Evolutionary conservation across 2,113 vertebrate species (phyloP), one percentile per base, ranked within the genome.

Genomic region (Muntiacus reevesi): DNA sequence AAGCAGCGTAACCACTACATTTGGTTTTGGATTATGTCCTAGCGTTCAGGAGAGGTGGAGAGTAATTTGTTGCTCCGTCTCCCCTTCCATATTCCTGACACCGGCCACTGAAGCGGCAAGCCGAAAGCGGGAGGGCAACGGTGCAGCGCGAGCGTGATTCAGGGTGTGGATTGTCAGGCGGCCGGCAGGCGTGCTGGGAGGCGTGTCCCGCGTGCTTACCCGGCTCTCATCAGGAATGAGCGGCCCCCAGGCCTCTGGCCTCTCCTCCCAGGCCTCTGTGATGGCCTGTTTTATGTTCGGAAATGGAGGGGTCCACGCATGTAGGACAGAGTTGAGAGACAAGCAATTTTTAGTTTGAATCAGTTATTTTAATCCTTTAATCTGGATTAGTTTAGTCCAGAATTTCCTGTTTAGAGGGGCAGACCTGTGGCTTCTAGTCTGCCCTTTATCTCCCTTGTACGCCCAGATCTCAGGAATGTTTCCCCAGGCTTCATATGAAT

Each of bases 131-230:
- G 27, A 33, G 64, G 12, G 40, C 19, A 14, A 1, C 16, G 54
- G 86, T 19, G 55, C 43, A 13, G 25, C 83, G 67, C 7, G 7
- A 45, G 10, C 2, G 0, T 5, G 36, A 12, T 1, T 45, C 25
- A 6, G 1, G 45, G 5, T 9, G 1, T 4, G 1, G 4, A 2
- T 1, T 0, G 1, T 2, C 4, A 2, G 40, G 25, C 17, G 15
- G 13, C 40, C 5, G 3, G 3, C 1, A 21, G 16, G 28, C 12
- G 0, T 1, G 5, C 40, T 12, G 17, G n/a, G 59, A 84, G 45
- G 33, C 15, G 8, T 9, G 33, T 45, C 0, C 55, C 1, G 8
- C 11, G 15, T 17, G 12, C 3, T 74, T 23, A 4, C 1, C 21
- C 8, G 81, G 27, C 9, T 71, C 64, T 36, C 9, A 11, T 28